These are phyloP conservation scores for Cirrhinus mrigala DNA, from an alignment of 2,797 vertebrate genomes.

Conservation along the genomic window DNA sequence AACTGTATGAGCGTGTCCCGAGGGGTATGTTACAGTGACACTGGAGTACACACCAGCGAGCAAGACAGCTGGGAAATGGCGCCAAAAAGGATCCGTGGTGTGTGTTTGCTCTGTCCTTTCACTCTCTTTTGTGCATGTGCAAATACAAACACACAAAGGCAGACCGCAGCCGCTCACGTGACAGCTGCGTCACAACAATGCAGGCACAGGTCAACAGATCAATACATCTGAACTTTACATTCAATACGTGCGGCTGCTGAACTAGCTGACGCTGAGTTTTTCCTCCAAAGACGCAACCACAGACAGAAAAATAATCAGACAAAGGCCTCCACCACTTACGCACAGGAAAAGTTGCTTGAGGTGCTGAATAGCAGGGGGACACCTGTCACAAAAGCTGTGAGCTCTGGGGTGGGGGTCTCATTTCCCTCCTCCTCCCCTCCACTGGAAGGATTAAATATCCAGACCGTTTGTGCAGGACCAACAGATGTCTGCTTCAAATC, in stretches of 20 bases:
- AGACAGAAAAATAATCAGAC: conserved; percentile 19
- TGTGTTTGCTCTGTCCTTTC: conserved; percentile 42
- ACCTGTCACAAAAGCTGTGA: conserved; percentile 62
- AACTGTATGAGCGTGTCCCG: conserved; percentile 39
- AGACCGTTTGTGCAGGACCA: conserved; percentile 56
- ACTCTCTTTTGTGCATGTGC: conserved; percentile 42
- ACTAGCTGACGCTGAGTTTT: background rate
- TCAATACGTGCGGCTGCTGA: background rate
- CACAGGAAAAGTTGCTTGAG: conserved; percentile 32
- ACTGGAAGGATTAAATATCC: conserved; percentile 62
- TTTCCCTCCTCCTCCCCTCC: conserved; percentile 46
- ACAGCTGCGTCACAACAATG: conserved; percentile 38
- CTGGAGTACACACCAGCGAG: conserved; percentile 48
- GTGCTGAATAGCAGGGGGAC: conserved; percentile 51
- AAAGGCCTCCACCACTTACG: conserved; percentile 8
- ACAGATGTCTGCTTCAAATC: conserved; percentile 66
- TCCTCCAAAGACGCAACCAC: background rate
- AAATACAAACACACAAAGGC: conserved; percentile 43
- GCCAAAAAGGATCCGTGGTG: conserved; percentile 51
- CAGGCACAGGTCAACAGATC: conserved; percentile 24
- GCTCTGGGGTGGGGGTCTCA: conserved; percentile 53
- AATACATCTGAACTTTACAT: conserved; percentile 18
- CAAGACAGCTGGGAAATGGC: conserved; percentile 65
- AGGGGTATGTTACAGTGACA: conserved; percentile 59
- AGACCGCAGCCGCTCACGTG: conserved; percentile 17